Base-by-base conservation (phyloP, 1,140 invertebrate species). In the Uloborus diversus region DNA sequence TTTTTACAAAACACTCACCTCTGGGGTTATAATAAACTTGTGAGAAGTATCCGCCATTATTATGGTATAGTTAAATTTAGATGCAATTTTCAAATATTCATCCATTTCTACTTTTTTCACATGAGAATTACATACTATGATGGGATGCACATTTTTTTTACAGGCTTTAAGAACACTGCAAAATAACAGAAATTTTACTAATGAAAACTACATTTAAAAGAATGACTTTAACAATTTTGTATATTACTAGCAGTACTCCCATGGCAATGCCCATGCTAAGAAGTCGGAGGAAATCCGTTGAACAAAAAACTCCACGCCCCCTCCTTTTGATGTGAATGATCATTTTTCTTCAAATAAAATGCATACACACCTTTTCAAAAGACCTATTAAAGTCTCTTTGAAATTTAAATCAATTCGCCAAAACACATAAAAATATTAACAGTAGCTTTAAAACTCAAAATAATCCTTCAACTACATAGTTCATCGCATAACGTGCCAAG, bases 81-180 rank as follows among this genome's bases (percentile, higher is more conserved):
- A 64, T 7, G 65, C 76, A 35, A 49, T 59, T 33, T 79, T 25
- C 4, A 79, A 32, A 49, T 79, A 79, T 49, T 14, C 23, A 30
- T 68, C 51, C 0, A 79, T 14, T 35, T 79, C 76, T 25, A 17
- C 23, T 33, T 49, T 69, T 23, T 23, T 59, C 27, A 79, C 32
- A 11, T 79, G 65, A 3, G 64, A 69, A 61, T 79, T 79, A 23
- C 49, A 42, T 25, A 79, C 56, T 49, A 79, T 61, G 2, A 79
- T 68, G 30, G 64, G 65, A 49, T 79, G 64, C 3, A 5, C 9
- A 32, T 30, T 25, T 27, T 33, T 69, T 0, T 47, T n/a, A 27
- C 76, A 79, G 13, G 64, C 76, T 20, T 30, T 61, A 4, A 25
- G 3, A 17, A 79, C 76, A 25, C 76, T 79, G 23, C 37, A 51